These are phyloP conservation scores for Sebastes kiyomatsui DNA, from an alignment of 2,797 vertebrate species.

Conservation along the genomic window DNA sequence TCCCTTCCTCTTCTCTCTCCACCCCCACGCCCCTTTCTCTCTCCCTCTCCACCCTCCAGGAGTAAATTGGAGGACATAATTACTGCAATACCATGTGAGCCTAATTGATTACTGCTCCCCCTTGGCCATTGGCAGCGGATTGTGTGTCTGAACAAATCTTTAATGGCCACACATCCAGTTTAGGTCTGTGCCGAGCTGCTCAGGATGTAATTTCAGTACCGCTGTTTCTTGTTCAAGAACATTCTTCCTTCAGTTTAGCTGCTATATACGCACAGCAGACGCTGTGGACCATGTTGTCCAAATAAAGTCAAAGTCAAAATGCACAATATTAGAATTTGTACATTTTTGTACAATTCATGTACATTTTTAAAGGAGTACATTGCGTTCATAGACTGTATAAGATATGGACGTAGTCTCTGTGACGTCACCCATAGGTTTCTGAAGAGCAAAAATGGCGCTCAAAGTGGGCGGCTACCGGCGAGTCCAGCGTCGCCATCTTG, in stretches of 20 bases:
- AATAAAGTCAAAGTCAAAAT: slow-evolving; percentile 18
- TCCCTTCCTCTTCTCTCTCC: slow-evolving; percentile 34
- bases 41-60: slow-evolving; percentile 67
- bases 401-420: too few species aligned
- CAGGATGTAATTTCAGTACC: slow-evolving; percentile 62
- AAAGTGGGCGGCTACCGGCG: too few species aligned
- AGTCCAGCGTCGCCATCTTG: too few species aligned
- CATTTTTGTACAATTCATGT: background rate
- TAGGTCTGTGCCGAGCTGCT: slow-evolving; percentile 38
- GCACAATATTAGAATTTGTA: slow-evolving; percentile 19
- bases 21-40: slow-evolving; percentile 6
- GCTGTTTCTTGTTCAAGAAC: slow-evolving; percentile 36
- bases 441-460: too few species aligned
- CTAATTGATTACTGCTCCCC: slow-evolving; percentile 80
- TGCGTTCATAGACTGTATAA: too few species aligned
- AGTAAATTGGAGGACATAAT: slow-evolving; percentile 79
- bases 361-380: background rate
- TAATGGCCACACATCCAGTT: slow-evolving; percentile 72
- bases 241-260: slow-evolving; percentile 26
- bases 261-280: slow-evolving; percentile 5
- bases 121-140: slow-evolving; percentile 66
- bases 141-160: slow-evolving; percentile 75
- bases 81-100: slow-evolving; percentile 75
- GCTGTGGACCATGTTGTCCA: slow-evolving; percentile 12
- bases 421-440: too few species aligned